Base-by-base conservation (phyloP, 2,888 invertebrate species). In the Hoplodrina blanda region DNA sequence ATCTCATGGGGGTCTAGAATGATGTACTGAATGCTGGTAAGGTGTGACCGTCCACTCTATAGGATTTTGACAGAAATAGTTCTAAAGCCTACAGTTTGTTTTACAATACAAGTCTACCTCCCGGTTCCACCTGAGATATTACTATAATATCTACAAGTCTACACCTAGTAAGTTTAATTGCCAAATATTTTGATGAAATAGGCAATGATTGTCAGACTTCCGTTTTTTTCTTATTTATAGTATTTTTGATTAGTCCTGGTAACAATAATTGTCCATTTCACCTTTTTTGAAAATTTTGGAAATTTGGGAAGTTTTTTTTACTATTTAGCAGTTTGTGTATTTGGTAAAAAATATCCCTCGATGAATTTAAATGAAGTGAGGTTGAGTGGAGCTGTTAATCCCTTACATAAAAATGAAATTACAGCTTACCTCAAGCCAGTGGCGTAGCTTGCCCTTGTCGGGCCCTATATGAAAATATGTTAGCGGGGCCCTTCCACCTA, bases 141-240 rank as follows among this genome's bases (percentile, higher is more conserved):
- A 74, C 53, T 75, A 62, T 75, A 82, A 74, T 79, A 79, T 74
- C 80, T 76, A 83, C 69, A 77, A 68, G 56, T 61, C 57, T 79
- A 74, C 25, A 44, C 46, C 70, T 76, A 81, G 19, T 81, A 73
- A 80, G 66, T 83, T 67, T 76, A 73, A 76, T 80, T 73, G 66
- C 70, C 70, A 71, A 71, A 71, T 2, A 49, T 54, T 60, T 55
- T 15, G 10, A 30, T 56, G 33, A 64, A 59, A 54, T 55, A 54
- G 54, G 15, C 54, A 49, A 76, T 44, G 8, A 57, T 49, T 60
- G 4, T 11, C 25, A 19, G 6, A 13, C 0, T 19, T 59, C n/a
- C n/a, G n/a, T 53, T 73, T 11, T 46, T 17, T 44, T 11, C 41
- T 44, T 46, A 30, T 20, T 52, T 30, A 17, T 2, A 5, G 15